phyloP scores from a whole-genome alignment of 2,797 vertebrate genomes.

The Eulemur coronatus region DNA sequence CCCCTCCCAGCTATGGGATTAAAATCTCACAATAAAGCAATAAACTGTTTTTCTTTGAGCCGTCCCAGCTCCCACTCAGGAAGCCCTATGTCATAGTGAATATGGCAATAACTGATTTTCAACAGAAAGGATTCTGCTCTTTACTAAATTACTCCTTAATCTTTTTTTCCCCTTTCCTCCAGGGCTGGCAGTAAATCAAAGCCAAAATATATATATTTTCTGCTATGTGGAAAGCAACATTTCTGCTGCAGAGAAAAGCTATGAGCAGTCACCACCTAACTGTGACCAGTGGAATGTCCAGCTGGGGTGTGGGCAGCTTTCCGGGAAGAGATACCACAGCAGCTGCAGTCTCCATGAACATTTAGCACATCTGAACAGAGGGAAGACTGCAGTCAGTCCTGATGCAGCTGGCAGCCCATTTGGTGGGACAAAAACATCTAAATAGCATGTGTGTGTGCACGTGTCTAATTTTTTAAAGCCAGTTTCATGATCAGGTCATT shows the following conservation, averaged over 20 bases:
- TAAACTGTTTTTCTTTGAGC: background rate
- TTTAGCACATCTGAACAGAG: background rate
- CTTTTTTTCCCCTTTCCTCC: background rate
- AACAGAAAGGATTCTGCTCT: background rate
- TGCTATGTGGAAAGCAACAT: background rate
- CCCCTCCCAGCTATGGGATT: background rate
- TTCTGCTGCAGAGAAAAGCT: background rate
- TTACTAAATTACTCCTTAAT: constrained; percentile 39
- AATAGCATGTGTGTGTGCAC: background rate
- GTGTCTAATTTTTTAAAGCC: background rate
- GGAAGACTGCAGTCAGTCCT: background rate
- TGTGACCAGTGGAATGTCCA: background rate
- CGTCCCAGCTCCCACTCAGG: background rate
- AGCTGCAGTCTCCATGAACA: background rate
- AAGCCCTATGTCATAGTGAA: background rate
- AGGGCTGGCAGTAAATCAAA: constrained; percentile 45
- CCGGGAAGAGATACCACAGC: background rate
- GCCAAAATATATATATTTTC: background rate
- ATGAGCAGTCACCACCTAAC: background rate
- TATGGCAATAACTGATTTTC: background rate
- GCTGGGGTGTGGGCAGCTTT: background rate
- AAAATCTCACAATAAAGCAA: constrained; percentile 17
- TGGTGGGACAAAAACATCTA: background rate
- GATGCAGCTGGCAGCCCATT: background rate
- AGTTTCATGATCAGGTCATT: background rate